phyloP scores from a whole-genome alignment of 2,113 vertebrate species.

The Rhabdornis inornatus region DNA sequence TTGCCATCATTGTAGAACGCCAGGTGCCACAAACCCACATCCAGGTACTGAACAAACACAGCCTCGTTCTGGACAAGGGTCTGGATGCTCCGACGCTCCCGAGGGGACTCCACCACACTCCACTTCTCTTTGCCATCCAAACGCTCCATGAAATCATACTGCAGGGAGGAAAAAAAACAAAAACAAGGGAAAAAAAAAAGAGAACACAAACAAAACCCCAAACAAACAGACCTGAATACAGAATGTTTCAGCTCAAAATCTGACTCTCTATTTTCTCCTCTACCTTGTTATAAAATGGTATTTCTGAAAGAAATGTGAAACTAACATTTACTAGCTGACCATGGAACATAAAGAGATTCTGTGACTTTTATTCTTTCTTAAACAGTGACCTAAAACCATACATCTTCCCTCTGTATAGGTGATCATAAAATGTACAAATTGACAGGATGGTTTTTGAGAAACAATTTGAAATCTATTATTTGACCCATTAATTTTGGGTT shows the following conservation, averaged over 20 bases:
- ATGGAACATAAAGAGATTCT: not conserved
- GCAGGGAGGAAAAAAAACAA: not conserved
- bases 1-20: constrained; percentile 98
- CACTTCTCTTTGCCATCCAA: constrained; percentile 98
- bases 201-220: not conserved
- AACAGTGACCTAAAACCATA: not conserved
- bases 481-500: not conserved
- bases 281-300: not conserved
- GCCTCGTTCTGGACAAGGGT: constrained; percentile 98
- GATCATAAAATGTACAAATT: not conserved
- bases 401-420: not conserved
- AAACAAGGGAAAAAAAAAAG: not conserved
- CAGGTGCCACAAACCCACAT: constrained; percentile 93
- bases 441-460: not conserved
- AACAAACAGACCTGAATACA: not conserved
- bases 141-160: constrained; percentile 99
- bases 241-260: not conserved
- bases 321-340: not conserved
- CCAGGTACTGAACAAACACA: constrained; percentile 95
- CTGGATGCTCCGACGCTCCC: constrained; percentile 93
- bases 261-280: not conserved
- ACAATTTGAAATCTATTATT: not conserved
- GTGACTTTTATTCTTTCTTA: not conserved
- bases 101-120: constrained; percentile 93
- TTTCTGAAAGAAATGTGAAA: not conserved